phyloP scores from a whole-genome alignment of 2,888 invertebrate species.

The Lithophane ornitopus region DNA sequence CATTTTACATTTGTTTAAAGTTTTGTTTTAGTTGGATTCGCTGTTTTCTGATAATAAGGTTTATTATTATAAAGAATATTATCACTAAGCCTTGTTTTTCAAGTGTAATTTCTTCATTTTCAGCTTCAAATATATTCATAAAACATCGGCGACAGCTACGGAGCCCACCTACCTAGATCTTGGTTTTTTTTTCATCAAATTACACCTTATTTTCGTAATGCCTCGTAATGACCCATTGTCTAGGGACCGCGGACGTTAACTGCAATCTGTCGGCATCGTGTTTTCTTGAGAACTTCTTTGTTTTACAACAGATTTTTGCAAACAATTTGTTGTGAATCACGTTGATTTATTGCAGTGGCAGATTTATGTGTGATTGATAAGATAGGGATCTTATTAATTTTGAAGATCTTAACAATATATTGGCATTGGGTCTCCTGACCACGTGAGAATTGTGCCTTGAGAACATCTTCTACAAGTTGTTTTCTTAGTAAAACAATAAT shows the following conservation, averaged over 20 bases:
- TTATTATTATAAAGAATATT: neutral
- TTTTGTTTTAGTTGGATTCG: neutral
- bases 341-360: conserved; percentile 22
- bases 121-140: neutral
- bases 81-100: neutral
- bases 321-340: conserved; percentile 46
- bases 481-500: neutral
- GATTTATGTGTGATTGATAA: conserved; percentile 23
- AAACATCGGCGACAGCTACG: conserved; percentile 19
- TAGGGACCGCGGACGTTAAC: conserved; percentile 55
- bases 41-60: neutral
- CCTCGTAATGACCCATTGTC: conserved; percentile 67
- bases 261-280: conserved; percentile 50
- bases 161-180: conserved; percentile 27
- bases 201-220: conserved; percentile 70
- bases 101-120: neutral
- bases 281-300: conserved; percentile 58
- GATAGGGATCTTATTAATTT: conserved; percentile 37
- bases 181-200: conserved; percentile 64
- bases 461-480: conserved; percentile 1
- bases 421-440: conserved; percentile 4
- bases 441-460: conserved; percentile 25
- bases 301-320: conserved; percentile 46
- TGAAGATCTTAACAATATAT: conserved; percentile 13
- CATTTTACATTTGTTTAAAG: neutral